Percentiles rank a stretch among this genome's conserved stretches.
Conservation (phyloP, 1,140 invertebrate genomes). For the Drosophila nannoptera region DNA sequence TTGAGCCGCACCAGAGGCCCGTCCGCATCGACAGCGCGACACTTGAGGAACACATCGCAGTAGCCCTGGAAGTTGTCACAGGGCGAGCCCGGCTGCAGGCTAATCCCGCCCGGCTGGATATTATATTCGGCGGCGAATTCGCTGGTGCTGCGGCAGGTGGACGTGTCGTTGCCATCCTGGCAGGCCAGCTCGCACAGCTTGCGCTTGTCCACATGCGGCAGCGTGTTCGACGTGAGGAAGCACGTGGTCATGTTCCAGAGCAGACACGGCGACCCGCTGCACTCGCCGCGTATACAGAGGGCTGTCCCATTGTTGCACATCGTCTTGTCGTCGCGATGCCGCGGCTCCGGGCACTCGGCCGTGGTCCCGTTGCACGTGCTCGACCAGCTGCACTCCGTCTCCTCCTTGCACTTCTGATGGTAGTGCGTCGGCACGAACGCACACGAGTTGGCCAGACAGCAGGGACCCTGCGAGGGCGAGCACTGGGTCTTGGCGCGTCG, state of each 20-base stretch:
- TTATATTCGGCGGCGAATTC: constrained; percentile 88
- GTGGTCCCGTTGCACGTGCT: constrained; percentile 92
- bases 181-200: constrained; percentile 97
- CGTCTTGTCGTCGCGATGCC: constrained; percentile 88
- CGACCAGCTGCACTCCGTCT: constrained; percentile 92
- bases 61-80: constrained; percentile 99
- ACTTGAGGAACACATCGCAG: constrained; percentile 99
- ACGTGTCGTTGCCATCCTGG: constrained; percentile 88
- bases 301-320: constrained; percentile 91
- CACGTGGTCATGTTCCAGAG: constrained; percentile 97
- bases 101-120: constrained; percentile 91
- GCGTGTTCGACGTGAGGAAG: constrained; percentile 92
- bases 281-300: constrained; percentile 96
- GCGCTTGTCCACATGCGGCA: constrained; percentile 88
- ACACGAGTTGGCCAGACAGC: constrained; percentile 91
- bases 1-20: constrained; percentile 97
- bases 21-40: constrained; percentile 97
- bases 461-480: constrained; percentile 98
- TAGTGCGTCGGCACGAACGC: constrained; percentile 85
- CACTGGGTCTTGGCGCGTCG: constrained; percentile 89
- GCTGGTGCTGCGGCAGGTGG: constrained; percentile 91
- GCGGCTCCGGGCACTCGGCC: constrained; percentile 91
- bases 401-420: constrained; percentile 87
- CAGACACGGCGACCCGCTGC: constrained; percentile 96
- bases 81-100: constrained; percentile 94